Evolutionary conservation across 2,797 vertebrate species (phyloP), one percentile per base, ranked within the genome.

Genomic region (Anolis apletophallus): DNA sequence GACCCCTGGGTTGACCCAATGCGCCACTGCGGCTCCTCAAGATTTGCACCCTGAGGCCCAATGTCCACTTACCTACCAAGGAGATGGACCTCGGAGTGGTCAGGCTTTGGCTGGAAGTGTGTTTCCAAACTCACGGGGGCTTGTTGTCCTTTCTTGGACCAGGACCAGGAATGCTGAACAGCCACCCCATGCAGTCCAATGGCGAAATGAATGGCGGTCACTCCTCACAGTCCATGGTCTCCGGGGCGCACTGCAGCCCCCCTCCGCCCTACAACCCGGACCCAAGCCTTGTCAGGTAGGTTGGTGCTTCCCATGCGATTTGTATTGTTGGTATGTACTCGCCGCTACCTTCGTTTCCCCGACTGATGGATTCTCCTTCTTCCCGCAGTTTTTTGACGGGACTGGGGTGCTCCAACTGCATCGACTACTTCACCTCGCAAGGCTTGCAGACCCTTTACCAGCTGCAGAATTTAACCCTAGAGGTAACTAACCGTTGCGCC

Each of bases 381-480:
- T 97, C 96, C 96, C 96, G 97, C 98, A 99, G 99, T 96, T 99
- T 99, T 96, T 96, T 99, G 94, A 99, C 98, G 96, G 98, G 98
- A 94, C 90, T 99, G 96, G 99, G 99, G 94, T 99, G 99, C 96
- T 98, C 99, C 93, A 99, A 99, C 98, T 98, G 98, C 97, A 98
- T 99, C 89, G 99, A 99, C 93, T 99, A 98, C 96, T 99, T 99
- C 97, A 98, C 98, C 84, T 98, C 98, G 85, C 98, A 99, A 94
- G 99, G 99, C 84, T 95, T 99, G 86, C 99, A 99, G 97, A 99
- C 97, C 94, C 93, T 99, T 94, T 99, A 99, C 96, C 99, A 99
- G 95, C 98, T 99, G 94, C 98, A 99, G 97, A 98, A 97, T 95
- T 97, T 99, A 88, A 97, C 98, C 80, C 97, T 99, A 94, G 99